phyloP scores from a whole-genome alignment of 2,797 vertebrate species.

The Carapus acus region DNA sequence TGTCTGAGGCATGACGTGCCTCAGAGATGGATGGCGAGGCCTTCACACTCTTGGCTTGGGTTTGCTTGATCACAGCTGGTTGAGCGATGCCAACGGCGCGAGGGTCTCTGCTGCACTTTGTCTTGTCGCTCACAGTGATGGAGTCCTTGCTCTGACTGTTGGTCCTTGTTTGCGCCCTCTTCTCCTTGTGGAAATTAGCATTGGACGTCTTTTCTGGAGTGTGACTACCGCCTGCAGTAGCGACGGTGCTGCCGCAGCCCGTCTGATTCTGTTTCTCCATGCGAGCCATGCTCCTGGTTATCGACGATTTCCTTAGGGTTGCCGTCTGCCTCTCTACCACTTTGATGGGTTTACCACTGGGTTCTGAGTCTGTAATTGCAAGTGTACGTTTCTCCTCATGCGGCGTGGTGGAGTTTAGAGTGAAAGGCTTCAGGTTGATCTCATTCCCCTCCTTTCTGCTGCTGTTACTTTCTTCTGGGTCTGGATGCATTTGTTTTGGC shows the following conservation, averaged over 20 bases:
- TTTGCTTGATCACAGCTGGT: constrained; percentile 17
- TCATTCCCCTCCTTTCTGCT: constrained; percentile 17
- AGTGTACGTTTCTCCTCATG: constrained; percentile 27
- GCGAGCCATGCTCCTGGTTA: constrained; percentile 47
- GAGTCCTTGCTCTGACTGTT: constrained; percentile 28
- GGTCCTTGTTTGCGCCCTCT: constrained; percentile 19
- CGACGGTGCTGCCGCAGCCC: constrained; percentile 20
- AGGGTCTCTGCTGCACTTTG: constrained; percentile 24
- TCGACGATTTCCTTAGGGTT: constrained; percentile 49
- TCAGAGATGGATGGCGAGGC: constrained; percentile 7
- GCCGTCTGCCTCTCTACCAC: constrained; percentile 35
- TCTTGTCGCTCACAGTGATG: constrained; percentile 12
- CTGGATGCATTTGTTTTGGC: constrained; percentile 27
- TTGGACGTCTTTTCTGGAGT: constrained; percentile 18
- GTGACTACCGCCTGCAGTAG: constrained; percentile 20
- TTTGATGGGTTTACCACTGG: constrained; percentile 39
- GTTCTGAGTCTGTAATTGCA: constrained; percentile 18
- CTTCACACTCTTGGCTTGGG: constrained; percentile 4
- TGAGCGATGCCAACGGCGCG: constrained; percentile 5
- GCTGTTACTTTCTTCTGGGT: constrained; percentile 24
- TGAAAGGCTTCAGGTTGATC: constrained; percentile 59
- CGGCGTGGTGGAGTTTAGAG: constrained; percentile 43
- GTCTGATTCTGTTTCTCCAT: constrained; percentile 9
- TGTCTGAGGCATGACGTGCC: constrained; percentile 27
- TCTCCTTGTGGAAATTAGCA: constrained; percentile 31